phyloP scores from a whole-genome alignment of 2,113 vertebrate genomes.

The Marmota flaviventris region DNA sequence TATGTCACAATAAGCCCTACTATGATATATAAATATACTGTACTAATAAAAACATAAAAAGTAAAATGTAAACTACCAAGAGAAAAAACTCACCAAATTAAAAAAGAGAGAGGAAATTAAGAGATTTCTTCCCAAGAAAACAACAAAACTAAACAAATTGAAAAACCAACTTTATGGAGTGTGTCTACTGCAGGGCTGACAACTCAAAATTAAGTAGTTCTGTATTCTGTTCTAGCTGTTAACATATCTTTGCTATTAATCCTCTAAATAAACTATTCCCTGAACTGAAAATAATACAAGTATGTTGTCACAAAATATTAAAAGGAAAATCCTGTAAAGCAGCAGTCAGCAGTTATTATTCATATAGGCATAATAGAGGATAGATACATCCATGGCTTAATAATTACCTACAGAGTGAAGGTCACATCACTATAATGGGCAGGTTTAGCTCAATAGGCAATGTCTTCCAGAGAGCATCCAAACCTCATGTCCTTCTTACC shows the following conservation, averaged over 20 bases:
- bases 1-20: too few relatives aligned
- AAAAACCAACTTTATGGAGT: not conserved
- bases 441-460: not conserved
- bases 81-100: too few relatives aligned
- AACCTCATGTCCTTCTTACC: not conserved
- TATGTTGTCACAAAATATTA: not conserved
- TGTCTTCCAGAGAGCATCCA: not conserved
- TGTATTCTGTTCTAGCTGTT: not conserved
- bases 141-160: too few relatives aligned
- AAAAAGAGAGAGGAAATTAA: too few relatives aligned
- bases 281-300: not conserved
- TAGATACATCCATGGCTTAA: not conserved
- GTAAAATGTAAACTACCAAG: too few relatives aligned
- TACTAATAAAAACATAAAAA: too few relatives aligned
- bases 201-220: constrained; percentile 3
- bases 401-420: not conserved
- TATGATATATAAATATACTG: too few relatives aligned
- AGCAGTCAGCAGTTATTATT: not conserved
- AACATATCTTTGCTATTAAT: constrained; percentile 21
- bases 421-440: not conserved
- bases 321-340: not conserved
- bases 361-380: not conserved
- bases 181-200: constrained; percentile 3
- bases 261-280: not conserved
- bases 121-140: too few relatives aligned